Conservation (phyloP, 2,797 vertebrate species). For the Pseudochirops corinnae region DNA sequence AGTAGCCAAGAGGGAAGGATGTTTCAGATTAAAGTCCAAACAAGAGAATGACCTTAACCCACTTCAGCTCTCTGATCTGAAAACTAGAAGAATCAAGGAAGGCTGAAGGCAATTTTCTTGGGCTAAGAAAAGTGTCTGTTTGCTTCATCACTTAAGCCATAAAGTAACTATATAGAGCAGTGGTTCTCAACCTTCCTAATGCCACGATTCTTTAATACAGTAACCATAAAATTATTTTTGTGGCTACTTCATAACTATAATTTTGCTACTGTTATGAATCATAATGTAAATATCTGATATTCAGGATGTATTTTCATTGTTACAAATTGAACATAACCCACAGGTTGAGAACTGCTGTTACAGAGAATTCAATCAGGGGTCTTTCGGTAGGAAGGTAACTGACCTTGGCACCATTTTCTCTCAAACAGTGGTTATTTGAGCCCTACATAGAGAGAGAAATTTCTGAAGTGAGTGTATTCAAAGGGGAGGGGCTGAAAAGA, state of each 20-base stretch:
- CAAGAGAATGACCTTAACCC: constrained; percentile 7
- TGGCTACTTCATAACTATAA: too few relatives aligned
- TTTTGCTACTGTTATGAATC: too few relatives aligned
- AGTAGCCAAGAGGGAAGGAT: constrained; percentile 30
- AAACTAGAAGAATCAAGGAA: not conserved
- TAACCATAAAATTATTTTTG: too few relatives aligned
- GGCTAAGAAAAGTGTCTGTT: not conserved
- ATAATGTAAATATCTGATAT: too few relatives aligned
- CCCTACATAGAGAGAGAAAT: not conserved
- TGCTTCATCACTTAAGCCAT: not conserved
- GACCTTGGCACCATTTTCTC: not conserved
- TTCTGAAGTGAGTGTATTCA: not conserved
- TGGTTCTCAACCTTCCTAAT: too few relatives aligned
- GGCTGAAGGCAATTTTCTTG: not conserved
- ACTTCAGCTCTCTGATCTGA: constrained; percentile 9
- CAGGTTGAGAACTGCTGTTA: not conserved
- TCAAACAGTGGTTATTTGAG: not conserved
- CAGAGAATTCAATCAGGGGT: not conserved
- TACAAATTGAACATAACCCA: too few relatives aligned
- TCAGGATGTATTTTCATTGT: too few relatives aligned
- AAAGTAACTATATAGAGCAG: not conserved
- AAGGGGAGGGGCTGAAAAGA: not conserved
- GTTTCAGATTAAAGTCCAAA: constrained; percentile 12
- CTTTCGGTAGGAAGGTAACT: not conserved
- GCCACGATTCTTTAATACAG: too few relatives aligned